Conservation (phyloP, 2,113 vertebrate species). For the Rattus norvegicus region DNA sequence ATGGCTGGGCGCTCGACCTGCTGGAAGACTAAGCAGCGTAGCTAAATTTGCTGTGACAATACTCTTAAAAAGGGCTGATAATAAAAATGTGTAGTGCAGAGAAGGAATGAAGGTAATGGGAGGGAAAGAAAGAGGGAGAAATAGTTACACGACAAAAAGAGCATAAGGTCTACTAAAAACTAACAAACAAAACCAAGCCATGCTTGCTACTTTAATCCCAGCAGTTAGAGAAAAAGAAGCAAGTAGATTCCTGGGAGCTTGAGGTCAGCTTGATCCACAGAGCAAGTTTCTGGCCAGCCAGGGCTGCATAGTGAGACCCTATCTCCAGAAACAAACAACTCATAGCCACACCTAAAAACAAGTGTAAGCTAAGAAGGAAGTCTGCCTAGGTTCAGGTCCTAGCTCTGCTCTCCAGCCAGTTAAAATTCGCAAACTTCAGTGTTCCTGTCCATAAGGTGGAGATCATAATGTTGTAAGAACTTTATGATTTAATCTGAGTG, state of each 20-base stretch:
- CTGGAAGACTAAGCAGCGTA: no score
- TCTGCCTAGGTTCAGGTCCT: slow-evolving; percentile 37
- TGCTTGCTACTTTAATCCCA: background rate
- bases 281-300: background rate
- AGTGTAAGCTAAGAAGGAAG: slow-evolving; percentile 17
- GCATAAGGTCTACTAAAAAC: background rate
- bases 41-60: no score
- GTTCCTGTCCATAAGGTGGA: slow-evolving; percentile 36
- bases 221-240: background rate
- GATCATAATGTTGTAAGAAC: slow-evolving; percentile 11
- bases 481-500: slow-evolving; percentile 34
- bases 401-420: background rate
- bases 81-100: background rate
- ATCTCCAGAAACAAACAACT: background rate
- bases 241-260: background rate
- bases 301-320: background rate
- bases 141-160: background rate
- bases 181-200: background rate
- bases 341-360: background rate
- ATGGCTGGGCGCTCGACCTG: no score
- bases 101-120: background rate
- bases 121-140: background rate
- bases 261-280: background rate
- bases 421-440: slow-evolving; percentile 35
- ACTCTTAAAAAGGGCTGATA: background rate